Conservation (phyloP, 2,888 invertebrate species). For the Parnassius apollo region DNA sequence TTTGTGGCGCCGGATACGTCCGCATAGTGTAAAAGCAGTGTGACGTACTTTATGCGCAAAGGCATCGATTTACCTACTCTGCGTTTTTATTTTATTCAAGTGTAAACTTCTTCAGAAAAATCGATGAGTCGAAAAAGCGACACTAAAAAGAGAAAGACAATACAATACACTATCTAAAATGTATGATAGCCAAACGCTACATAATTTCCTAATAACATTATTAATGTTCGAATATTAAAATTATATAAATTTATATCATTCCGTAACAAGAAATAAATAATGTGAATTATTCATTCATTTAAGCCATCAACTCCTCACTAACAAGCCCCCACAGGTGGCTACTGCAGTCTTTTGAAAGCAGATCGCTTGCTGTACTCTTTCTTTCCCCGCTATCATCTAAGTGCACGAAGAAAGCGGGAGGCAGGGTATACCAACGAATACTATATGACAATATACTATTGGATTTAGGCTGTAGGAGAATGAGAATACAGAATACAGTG, state of each 20-base stretch:
- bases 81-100: too few species aligned
- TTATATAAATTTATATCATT: conserved; percentile 14
- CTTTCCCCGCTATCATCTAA: conserved; percentile 3
- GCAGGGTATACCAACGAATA: conserved; percentile 5
- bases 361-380: conserved; percentile 8
- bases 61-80: too few species aligned
- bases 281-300: conserved; percentile 37
- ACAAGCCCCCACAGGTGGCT: conserved; percentile 49
- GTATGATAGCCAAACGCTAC: background rate
- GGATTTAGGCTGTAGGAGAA: too few species aligned
- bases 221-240: conserved; percentile 17
- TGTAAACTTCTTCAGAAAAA: too few species aligned
- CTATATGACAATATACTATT: too few species aligned
- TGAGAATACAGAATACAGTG: too few species aligned
- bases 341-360: conserved; percentile 6
- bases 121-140: too few species aligned
- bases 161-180: too few species aligned
- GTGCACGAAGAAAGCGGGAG: background rate
- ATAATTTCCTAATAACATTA: conserved; percentile 11
- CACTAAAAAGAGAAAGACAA: too few species aligned
- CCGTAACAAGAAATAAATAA: conserved; percentile 21
- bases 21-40: too few species aligned
- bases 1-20: too few species aligned
- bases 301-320: conserved; percentile 47
- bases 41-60: too few species aligned